These are phyloP conservation scores for Drosophila navojoa DNA, from an alignment of 1,140 invertebrate species.

Conservation along the genomic window DNA sequence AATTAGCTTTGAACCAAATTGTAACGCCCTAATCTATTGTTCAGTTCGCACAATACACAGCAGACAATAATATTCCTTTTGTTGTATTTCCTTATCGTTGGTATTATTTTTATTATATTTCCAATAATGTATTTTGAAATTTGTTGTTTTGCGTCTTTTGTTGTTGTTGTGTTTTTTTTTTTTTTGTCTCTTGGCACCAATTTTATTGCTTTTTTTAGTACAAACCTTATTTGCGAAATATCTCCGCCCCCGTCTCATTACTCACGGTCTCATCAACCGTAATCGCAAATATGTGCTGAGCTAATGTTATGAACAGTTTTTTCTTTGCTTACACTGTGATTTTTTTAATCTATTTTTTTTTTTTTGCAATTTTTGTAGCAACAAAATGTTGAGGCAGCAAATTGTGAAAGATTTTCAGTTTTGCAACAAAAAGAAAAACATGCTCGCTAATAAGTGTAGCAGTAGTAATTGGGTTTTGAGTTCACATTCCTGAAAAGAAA, in stretches of 20 bases:
- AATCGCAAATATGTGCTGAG: constrained; percentile 66
- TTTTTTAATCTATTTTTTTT: constrained; percentile 30
- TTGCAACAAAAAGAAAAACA: constrained; percentile 11
- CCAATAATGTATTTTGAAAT: constrained; percentile 56
- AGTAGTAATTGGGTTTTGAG: constrained; percentile 41
- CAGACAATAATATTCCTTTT: constrained; percentile 11
- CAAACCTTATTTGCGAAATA: constrained; percentile 20
- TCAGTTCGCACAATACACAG: constrained; percentile 28
- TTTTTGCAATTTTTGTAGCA: constrained; percentile 23
- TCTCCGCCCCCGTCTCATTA: background rate
- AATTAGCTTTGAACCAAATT: constrained; percentile 30
- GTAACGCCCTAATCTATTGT: constrained; percentile 25
- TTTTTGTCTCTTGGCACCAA: constrained; percentile 27
- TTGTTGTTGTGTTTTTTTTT: constrained; percentile 19
- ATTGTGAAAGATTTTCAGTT: constrained; percentile 27
- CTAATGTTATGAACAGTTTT: constrained; percentile 26
- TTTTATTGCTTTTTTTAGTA: background rate
- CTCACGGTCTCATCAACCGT: constrained; percentile 24
- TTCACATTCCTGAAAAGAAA: constrained; percentile 22
- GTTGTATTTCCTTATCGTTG: constrained; percentile 28
- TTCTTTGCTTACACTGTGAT: constrained; percentile 8
- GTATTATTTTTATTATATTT: constrained; percentile 37
- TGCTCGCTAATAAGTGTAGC: constrained; percentile 2
- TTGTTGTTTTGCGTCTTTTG: constrained; percentile 33
- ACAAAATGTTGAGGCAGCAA: constrained; percentile 22